Conservation (phyloP, 2,797 vertebrate genomes). For the Carapus acus region DNA sequence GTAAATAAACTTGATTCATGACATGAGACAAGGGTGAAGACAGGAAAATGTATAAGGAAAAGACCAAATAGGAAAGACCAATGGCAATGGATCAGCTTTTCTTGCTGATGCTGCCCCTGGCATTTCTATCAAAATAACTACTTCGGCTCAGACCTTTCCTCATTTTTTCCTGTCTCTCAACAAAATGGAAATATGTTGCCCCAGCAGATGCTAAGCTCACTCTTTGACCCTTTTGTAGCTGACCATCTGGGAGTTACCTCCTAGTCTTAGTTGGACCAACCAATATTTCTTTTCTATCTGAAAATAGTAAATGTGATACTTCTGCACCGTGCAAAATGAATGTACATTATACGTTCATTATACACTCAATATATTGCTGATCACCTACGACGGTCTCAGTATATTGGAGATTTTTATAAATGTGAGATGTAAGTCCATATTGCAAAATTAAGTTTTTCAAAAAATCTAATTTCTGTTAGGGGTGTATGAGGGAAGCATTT, state of each 20-base stretch:
- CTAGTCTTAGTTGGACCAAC: slow-evolving; percentile 1
- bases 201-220: background rate
- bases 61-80: slow-evolving; percentile 30
- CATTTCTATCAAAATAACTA: slow-evolving; percentile 20
- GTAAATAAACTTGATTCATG: too few species aligned
- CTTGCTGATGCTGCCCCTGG: slow-evolving; percentile 28
- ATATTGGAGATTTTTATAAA: too few species aligned
- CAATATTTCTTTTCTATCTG: slow-evolving; percentile 14
- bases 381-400: too few species aligned
- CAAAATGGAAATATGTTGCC: slow-evolving; percentile 13
- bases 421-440: too few species aligned
- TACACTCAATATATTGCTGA: too few species aligned
- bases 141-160: slow-evolving; percentile 20
- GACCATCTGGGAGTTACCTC: background rate
- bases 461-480: too few species aligned
- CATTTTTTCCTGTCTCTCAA: slow-evolving; percentile 7
- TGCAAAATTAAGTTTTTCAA: too few species aligned
- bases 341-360: too few species aligned
- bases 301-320: slow-evolving; percentile 12
- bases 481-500: too few species aligned
- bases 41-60: slow-evolving; percentile 13
- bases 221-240: slow-evolving; percentile 6
- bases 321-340: slow-evolving; percentile 8
- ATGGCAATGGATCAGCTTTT: slow-evolving; percentile 10
- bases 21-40: slow-evolving; percentile 28